A percentile compares a stretch with the other conserved stretches of the same genome.
phyloP scores from a whole-genome alignment of 1,140 invertebrate genomes.

The Neoseiulus cucumeris region DNA sequence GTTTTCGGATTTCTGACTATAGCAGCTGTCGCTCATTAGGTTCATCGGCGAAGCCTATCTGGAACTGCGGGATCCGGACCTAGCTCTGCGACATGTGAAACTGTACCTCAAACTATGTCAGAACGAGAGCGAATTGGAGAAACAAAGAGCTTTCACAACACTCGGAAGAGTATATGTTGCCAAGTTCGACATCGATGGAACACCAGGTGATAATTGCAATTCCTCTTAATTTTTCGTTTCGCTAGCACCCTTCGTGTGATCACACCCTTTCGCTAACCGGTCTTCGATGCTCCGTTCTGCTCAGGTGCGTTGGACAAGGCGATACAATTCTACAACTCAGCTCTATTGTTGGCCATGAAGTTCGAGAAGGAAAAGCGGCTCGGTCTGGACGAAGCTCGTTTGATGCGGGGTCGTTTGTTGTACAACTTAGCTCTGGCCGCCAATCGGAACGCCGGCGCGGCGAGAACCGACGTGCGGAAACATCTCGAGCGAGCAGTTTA shows the following conservation, averaged over 20 bases:
- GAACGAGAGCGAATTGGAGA: not conserved
- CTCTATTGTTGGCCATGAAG: not conserved
- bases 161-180: not conserved
- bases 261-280: too few species aligned
- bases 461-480: not conserved
- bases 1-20: too few species aligned
- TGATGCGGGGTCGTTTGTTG: not conserved
- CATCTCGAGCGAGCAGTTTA: conserved; percentile 2
- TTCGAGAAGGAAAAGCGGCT: not conserved
- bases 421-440: not conserved
- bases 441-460: not conserved
- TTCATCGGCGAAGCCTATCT: conserved; percentile 4
- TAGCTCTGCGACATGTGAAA: not conserved
- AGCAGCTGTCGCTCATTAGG: not conserved
- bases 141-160: not conserved
- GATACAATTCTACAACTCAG: not conserved
- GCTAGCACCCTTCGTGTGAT: too few species aligned
- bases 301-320: not conserved
- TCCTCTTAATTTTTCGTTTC: too few species aligned
- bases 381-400: not conserved
- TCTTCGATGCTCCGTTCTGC: not conserved
- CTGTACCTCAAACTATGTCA: not conserved
- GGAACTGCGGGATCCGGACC: not conserved
- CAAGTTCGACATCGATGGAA: not conserved
- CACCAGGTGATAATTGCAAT: not conserved